Percentiles rank a stretch among this genome's conserved stretches.
These are phyloP conservation scores for Vanessa cardui DNA, from an alignment of 2,888 invertebrate genomes.

Conservation along the genomic window DNA sequence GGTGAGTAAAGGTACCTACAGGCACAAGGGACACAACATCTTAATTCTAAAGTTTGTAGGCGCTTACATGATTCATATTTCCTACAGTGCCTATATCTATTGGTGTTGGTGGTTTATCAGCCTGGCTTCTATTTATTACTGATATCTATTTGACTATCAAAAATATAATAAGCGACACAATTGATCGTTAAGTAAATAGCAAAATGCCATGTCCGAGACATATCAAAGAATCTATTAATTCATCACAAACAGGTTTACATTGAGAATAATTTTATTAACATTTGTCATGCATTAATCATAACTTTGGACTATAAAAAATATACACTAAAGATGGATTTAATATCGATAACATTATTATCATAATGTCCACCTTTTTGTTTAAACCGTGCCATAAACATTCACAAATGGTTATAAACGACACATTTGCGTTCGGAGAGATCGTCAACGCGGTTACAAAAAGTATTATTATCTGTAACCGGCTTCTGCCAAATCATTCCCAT, in stretches of 20 bases:
- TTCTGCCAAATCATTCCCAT: conserved; percentile 57
- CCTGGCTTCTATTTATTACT: conserved; percentile 18
- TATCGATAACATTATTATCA: conserved; percentile 53
- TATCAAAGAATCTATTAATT: background rate
- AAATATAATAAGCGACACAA: background rate
- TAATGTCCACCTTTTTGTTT: conserved; percentile 52
- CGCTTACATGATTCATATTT: too few species aligned
- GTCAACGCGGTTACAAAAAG: conserved; percentile 57
- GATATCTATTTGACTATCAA: too few species aligned
- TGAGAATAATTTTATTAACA: conserved; percentile 14
- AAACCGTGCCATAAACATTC: conserved; percentile 29
- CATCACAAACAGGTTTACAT: conserved; percentile 10
- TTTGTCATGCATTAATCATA: conserved; percentile 33
- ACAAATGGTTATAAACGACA: conserved; percentile 63
- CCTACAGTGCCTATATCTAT: too few species aligned
- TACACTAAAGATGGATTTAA: background rate
- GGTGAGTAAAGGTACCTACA: too few species aligned
- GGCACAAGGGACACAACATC: too few species aligned
- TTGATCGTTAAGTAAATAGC: background rate
- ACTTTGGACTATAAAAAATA: background rate
- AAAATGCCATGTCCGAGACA: background rate
- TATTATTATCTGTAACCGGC: conserved; percentile 50
- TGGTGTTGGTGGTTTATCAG: too few species aligned
- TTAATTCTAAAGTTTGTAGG: too few species aligned
- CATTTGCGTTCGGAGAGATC: conserved; percentile 57